Evolutionary conservation across 2,888 invertebrate genomes (phyloP).

Genomic region (Pseudococcus longispinus): DNA sequence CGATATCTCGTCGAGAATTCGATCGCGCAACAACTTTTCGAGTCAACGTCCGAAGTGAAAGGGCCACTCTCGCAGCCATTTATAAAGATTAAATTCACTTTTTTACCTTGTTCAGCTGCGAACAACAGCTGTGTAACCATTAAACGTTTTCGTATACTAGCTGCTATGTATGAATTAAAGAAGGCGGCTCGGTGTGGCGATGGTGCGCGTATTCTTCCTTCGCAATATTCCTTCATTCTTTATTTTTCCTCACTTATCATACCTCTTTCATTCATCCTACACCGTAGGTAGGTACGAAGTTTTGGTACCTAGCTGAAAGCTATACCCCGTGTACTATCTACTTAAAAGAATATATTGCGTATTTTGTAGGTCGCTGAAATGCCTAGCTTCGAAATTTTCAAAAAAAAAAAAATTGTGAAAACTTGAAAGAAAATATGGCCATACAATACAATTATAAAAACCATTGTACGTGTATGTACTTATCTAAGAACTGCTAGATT

Average conservation of each 20-base stretch:
- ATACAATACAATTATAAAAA: too few species aligned
- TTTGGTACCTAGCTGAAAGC: too few species aligned
- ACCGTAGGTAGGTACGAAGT: too few species aligned
- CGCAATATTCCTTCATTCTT: background rate
- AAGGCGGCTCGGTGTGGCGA: background rate
- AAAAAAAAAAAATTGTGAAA: too few species aligned
- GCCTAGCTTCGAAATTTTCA: too few species aligned
- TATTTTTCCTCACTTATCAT: background rate
- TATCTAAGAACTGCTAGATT: too few species aligned
- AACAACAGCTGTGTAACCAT: background rate
- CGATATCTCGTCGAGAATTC: background rate
- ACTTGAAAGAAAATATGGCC: too few species aligned
- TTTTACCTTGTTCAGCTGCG: conserved; percentile 11
- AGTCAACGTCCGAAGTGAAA: background rate
- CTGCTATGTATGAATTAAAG: background rate
- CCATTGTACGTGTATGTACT: too few species aligned
- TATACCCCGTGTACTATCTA: too few species aligned
- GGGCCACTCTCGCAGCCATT: background rate
- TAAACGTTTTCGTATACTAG: background rate
- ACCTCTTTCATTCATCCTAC: too few species aligned
- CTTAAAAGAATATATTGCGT: too few species aligned
- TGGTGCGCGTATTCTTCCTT: background rate
- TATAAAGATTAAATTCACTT: conserved; percentile 6
- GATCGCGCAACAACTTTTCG: background rate
- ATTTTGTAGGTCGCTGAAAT: too few species aligned